Evolutionary conservation across 2,888 invertebrate species (phyloP).

Genomic region (Drosophila setosimentum): DNA sequence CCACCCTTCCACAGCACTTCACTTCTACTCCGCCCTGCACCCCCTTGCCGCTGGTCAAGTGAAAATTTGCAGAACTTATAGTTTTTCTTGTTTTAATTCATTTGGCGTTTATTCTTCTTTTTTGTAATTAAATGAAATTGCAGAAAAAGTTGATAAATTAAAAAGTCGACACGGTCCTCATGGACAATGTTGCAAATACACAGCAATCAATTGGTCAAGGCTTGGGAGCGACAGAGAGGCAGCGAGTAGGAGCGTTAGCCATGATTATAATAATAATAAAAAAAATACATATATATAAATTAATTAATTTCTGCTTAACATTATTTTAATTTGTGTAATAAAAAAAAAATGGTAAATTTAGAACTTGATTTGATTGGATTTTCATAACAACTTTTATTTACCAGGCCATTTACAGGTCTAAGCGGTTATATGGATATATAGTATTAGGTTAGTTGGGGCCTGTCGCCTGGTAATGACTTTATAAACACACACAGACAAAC

Average conservation of each 20-base stretch:
- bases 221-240: not conserved
- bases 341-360: not conserved
- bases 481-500: slow-evolving; percentile 61
- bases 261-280: not conserved
- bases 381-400: not conserved
- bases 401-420: not conserved
- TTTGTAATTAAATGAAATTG: slow-evolving; percentile 78
- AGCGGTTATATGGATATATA: not conserved
- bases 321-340: too few species aligned
- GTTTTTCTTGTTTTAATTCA: slow-evolving; percentile 52
- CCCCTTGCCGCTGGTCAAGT: slow-evolving; percentile 60
- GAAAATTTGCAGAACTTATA: slow-evolving; percentile 83
- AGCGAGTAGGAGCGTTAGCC: accelerated
- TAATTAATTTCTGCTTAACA: too few species aligned
- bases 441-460: slow-evolving; percentile 9
- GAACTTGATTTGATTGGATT: not conserved
- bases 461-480: slow-evolving; percentile 65
- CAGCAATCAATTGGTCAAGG: not conserved
- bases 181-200: slow-evolving; percentile 27
- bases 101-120: slow-evolving; percentile 26
- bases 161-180: slow-evolving; percentile 44
- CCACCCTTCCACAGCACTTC: not conserved
- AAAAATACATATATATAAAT: too few species aligned
- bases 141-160: slow-evolving; percentile 74
- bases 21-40: not conserved